phyloP scores from a whole-genome alignment of 2,888 invertebrate genomes.

The Orthosia cruda region DNA sequence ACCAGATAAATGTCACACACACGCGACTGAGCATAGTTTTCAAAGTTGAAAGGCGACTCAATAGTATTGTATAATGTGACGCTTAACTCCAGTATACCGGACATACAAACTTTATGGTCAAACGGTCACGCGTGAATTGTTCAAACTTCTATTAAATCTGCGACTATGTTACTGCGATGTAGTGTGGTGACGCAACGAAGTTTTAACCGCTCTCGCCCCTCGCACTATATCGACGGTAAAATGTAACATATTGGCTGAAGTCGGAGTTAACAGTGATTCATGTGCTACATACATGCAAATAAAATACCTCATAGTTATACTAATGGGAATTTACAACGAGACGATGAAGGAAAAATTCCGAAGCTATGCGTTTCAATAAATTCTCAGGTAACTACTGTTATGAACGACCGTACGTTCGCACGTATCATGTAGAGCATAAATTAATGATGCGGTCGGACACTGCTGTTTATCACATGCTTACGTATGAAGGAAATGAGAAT shows the following conservation, averaged over 20 bases:
- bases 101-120: slow-evolving; percentile 71
- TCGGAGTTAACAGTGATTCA: slow-evolving; percentile 64
- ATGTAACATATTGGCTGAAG: slow-evolving; percentile 71
- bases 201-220: slow-evolving; percentile 67
- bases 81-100: slow-evolving; percentile 55
- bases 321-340: slow-evolving; percentile 55
- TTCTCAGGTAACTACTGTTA: slow-evolving; percentile 49
- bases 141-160: slow-evolving; percentile 77
- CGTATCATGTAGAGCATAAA: slow-evolving; percentile 42
- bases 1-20: slow-evolving; percentile 47
- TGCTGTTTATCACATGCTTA: slow-evolving; percentile 18
- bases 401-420: slow-evolving; percentile 35
- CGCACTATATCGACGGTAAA: slow-evolving; percentile 76
- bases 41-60: slow-evolving; percentile 56
- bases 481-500: slow-evolving; percentile 31
- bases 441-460: slow-evolving; percentile 42
- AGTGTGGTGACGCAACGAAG: slow-evolving; percentile 75
- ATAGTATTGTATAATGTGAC: slow-evolving; percentile 60
- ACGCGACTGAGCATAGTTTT: slow-evolving; percentile 49
- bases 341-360: slow-evolving; percentile 43
- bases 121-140: slow-evolving; percentile 75
- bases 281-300: slow-evolving; percentile 54
- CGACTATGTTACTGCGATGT: slow-evolving; percentile 66
- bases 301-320: slow-evolving; percentile 56
- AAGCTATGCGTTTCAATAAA: slow-evolving; percentile 41